Conservation (phyloP, 92 coral and sea anemone genomes). For the Virgularia gustaviana region DNA sequence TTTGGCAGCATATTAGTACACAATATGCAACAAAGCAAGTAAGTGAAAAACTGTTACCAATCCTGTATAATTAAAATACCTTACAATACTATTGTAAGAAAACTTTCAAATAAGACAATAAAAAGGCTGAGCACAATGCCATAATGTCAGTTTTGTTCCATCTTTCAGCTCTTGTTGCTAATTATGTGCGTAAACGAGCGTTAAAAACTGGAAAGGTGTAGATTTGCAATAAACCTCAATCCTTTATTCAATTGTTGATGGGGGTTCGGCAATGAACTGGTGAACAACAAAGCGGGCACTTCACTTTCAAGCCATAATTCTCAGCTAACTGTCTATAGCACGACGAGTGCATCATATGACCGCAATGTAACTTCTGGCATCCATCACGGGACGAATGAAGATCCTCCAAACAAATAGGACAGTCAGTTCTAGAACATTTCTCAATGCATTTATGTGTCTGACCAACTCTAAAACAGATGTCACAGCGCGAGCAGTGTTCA, state of each 20-base stretch:
- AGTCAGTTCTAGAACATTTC: conserved; percentile 75
- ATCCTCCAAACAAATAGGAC: conserved; percentile 87
- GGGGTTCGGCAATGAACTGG: neutral
- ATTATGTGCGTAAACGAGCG: no score
- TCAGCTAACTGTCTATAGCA: conserved; percentile 51
- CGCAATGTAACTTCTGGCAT: conserved; percentile 80
- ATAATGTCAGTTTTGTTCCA: neutral
- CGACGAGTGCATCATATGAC: conserved; percentile 77
- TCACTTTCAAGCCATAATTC: neutral
- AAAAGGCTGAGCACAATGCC: neutral
- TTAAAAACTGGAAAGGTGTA: no score
- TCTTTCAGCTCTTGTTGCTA: neutral
- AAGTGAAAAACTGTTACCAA: no score
- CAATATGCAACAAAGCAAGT: no score
- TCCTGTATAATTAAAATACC: no score
- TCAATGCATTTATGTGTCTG: conserved; percentile 74
- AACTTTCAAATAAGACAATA: neutral
- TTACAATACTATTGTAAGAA: no score
- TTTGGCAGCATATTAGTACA: no score
- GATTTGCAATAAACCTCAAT: no score
- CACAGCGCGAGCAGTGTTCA: conserved; percentile 77
- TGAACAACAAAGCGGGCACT: conserved; percentile 7
- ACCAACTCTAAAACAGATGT: conserved; percentile 67
- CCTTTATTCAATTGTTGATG: neutral
- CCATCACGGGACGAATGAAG: conserved; percentile 76